These are phyloP conservation scores for Loripinus fragilis DNA, from an alignment of 2,888 invertebrate genomes.

Conservation along the genomic window DNA sequence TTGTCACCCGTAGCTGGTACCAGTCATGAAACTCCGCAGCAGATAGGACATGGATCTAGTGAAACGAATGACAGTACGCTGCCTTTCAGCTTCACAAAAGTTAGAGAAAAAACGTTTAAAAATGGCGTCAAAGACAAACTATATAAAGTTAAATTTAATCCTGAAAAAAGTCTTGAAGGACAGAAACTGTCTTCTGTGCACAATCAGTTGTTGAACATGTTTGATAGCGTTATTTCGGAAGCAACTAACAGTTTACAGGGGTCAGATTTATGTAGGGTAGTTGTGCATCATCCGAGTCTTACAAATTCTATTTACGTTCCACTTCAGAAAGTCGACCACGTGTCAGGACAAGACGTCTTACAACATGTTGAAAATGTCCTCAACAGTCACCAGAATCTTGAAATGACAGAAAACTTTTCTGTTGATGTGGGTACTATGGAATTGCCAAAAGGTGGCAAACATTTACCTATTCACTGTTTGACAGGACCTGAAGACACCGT, in stretches of 20 bases:
- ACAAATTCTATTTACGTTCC: not conserved
- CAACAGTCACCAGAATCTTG: slow-evolving; percentile 27
- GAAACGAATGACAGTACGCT: not conserved
- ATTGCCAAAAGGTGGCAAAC: slow-evolving; percentile 24
- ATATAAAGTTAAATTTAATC: slow-evolving; percentile 13
- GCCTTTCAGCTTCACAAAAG: not conserved
- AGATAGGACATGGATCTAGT: not conserved
- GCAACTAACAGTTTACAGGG: not conserved
- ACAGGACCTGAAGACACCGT: slow-evolving; percentile 10
- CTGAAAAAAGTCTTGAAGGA: slow-evolving; percentile 11
- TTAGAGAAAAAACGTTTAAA: slow-evolving; percentile 26
- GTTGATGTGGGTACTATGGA: slow-evolving; percentile 29
- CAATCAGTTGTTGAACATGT: slow-evolving; percentile 17
- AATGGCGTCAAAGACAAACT: slow-evolving; percentile 20
- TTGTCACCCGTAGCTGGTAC: not conserved
- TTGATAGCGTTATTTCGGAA: slow-evolving; percentile 13
- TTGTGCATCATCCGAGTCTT: not conserved
- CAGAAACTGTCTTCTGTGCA: slow-evolving; percentile 19
- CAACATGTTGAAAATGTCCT: slow-evolving; percentile 12
- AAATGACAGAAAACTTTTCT: slow-evolving; percentile 19
- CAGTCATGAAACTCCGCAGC: not conserved
- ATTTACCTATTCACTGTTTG: not conserved
- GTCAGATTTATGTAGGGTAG: not conserved
- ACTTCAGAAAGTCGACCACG: not conserved
- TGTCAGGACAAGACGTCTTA: not conserved